phyloP scores from a whole-genome alignment of 2,797 vertebrate genomes.

The Smutsia temminckii region DNA sequence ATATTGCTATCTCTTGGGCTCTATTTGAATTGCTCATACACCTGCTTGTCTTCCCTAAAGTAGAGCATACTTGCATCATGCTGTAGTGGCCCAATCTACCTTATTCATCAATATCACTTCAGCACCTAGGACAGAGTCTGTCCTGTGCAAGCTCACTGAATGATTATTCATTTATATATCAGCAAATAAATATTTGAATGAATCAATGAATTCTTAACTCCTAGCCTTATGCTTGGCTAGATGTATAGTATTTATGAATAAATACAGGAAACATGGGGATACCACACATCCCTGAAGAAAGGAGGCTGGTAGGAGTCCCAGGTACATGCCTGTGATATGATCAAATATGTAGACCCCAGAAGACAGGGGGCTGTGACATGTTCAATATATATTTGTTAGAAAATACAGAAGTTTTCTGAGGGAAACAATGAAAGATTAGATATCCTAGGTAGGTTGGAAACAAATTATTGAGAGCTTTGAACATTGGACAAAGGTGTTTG shows the following conservation, averaged over 20 bases:
- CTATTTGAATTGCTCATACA: background rate
- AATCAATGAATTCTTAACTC: background rate
- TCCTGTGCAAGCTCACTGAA: background rate
- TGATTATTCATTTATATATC: background rate
- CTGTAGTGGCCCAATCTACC: rapidly evolving
- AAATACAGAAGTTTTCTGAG: background rate
- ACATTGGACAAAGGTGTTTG: no score
- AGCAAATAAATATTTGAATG: background rate
- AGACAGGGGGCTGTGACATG: background rate
- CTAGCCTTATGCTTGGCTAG: background rate
- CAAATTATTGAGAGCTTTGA: background rate
- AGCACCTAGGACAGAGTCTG: background rate
- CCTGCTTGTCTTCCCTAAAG: background rate
- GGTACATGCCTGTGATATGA: background rate
- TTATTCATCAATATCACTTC: background rate
- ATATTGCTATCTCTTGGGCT: rapidly evolving
- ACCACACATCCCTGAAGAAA: background rate
- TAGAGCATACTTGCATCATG: background rate
- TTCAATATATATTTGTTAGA: rapidly evolving
- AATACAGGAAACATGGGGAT: background rate
- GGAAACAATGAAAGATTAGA: background rate
- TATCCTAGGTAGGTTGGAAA: background rate
- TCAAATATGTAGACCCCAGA: no score
- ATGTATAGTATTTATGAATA: background rate
- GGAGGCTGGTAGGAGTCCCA: rapidly evolving